Evolutionary conservation across 35 echinoderm and acorn worm genomes (phyloP), one percentile per base, ranked within the genome.

Genomic region (Heliocidaris tuberculata): DNA sequence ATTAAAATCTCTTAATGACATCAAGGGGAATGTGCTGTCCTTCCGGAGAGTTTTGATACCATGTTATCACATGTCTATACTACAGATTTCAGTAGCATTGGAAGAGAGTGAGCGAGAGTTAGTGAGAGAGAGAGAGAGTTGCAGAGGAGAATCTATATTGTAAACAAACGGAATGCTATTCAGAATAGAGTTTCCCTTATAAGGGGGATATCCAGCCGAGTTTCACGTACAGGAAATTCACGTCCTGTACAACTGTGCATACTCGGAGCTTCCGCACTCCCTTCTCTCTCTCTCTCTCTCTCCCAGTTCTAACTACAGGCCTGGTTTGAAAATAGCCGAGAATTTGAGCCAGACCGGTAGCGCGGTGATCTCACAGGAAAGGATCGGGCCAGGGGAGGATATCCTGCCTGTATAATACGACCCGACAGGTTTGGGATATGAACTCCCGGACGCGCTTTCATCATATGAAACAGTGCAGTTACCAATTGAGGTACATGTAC

Each of bases 221-320:
- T 78, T 78, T 78, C 65, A 78, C 65, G 65, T 78, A 78, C 65
- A 78, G 65, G 65, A 78, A 78, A 78, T 78, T 78, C 65, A 56
- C 10, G 65, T 78, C 65, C 65, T 78, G 21, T 27, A 78, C 65
- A n/a, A 78, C 65, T 78, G 5, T 78, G 65, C 27, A n/a, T 78
- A 78, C 65, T 78, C 5, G 65, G 65, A 24, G 65, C 21, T 78
- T 78, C 65, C 65, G 65, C 65, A 78, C 19, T 78, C 65, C 27
- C 65, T 19, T 78, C 65, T 24, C 65, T 56, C 52, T 56, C 52
- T 56, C 52, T 56, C 15, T 56, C 21, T 78, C 65, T 78, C 65
- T 78, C 17, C 27, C 65, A 24, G 21, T 78, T 78, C 65, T 24
- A 78, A 78, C 17, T 19, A 78, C 27, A 78, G 65, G 35, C 35